Evolutionary conservation across 1,140 invertebrate genomes (phyloP).

Genomic region (Metaphire vulgaris): DNA sequence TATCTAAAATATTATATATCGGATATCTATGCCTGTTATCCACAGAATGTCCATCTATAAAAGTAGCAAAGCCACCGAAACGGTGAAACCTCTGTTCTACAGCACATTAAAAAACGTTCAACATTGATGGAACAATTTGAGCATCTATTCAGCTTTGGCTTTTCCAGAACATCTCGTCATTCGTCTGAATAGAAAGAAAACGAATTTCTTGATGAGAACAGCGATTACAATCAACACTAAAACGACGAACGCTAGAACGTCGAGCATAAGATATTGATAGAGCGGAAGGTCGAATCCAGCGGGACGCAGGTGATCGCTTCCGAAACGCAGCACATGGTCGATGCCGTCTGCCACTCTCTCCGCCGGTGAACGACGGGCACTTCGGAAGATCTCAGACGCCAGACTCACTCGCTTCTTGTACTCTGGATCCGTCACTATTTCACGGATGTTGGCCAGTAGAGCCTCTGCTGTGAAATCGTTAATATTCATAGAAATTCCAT

Average conservation of each 20-base stretch:
- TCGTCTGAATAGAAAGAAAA: too few relatives aligned
- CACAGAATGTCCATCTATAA: too few relatives aligned
- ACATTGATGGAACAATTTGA: too few relatives aligned
- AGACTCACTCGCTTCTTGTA: background rate
- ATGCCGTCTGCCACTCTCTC: slow-evolving; percentile 13
- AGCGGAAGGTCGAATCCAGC: background rate
- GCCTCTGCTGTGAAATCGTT: background rate
- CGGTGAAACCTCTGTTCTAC: too few relatives aligned
- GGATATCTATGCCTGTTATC: too few relatives aligned
- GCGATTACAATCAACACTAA: too few relatives aligned
- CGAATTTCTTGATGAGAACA: too few relatives aligned
- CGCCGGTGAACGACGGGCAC: background rate
- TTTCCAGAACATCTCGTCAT: too few relatives aligned
- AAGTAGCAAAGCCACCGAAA: too few relatives aligned
- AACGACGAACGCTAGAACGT: background rate
- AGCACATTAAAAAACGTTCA: too few relatives aligned
- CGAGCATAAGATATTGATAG: slow-evolving; percentile 13
- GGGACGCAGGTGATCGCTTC: slow-evolving; percentile 8
- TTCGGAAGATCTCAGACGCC: slow-evolving; percentile 15
- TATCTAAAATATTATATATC: too few relatives aligned
- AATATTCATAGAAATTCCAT: slow-evolving; percentile 23
- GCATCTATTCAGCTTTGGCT: too few relatives aligned
- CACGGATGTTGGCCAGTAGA: background rate
- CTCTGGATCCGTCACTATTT: background rate
- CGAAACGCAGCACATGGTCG: slow-evolving; percentile 15